Evolutionary conservation across 2,113 vertebrate genomes (phyloP).

Genomic region (Corynorhinus townsendii): DNA sequence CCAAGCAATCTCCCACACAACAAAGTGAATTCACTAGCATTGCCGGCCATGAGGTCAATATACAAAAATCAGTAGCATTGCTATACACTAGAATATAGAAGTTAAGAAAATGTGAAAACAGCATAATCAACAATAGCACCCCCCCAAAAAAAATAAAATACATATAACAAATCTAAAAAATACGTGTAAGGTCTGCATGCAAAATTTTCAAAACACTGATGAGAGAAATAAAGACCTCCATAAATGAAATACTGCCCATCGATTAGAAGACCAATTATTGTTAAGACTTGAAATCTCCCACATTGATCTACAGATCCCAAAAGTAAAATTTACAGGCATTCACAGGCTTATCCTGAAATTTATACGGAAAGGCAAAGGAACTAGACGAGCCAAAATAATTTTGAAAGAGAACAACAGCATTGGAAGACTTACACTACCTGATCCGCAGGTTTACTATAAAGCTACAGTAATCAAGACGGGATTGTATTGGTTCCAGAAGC

Average conservation of each 20-base stretch:
- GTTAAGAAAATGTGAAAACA: background rate
- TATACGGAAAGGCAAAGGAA: background rate
- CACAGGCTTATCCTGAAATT: background rate
- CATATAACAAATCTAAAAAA: background rate
- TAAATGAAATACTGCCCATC: background rate
- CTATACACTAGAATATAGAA: background rate
- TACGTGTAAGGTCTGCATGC: rapidly evolving
- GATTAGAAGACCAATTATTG: background rate
- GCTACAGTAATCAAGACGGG: too few relatives aligned
- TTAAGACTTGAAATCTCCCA: background rate
- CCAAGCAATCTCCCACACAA: background rate
- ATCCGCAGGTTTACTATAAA: background rate
- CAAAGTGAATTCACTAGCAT: too few relatives aligned
- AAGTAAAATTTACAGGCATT: background rate
- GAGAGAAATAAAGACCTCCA: background rate
- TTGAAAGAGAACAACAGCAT: background rate
- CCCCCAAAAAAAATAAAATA: background rate
- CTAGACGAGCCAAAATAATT: background rate
- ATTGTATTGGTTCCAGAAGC: background rate
- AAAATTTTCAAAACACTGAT: background rate
- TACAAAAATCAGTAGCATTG: too few relatives aligned
- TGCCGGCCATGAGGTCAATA: too few relatives aligned
- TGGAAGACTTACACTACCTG: background rate
- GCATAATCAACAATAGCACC: background rate
- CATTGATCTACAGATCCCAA: background rate